Conservation (phyloP, 2,113 vertebrate genomes). For the Gasterosteus nipponicus region DNA sequence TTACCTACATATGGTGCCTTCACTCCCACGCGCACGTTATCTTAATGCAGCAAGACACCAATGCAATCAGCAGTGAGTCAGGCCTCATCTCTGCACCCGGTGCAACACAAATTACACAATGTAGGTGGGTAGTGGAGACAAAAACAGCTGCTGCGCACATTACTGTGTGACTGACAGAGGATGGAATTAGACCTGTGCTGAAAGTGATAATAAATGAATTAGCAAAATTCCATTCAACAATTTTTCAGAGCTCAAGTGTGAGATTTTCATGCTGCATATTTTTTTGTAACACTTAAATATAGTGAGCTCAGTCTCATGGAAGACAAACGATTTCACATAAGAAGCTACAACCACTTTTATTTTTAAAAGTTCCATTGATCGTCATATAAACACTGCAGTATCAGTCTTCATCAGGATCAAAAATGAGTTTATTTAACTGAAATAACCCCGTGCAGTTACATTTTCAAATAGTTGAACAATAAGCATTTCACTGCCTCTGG, state of each 20-base stretch:
- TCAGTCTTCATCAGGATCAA: background rate
- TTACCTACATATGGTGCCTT: slow-evolving; percentile 9
- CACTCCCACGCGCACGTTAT: slow-evolving; percentile 36
- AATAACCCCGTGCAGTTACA: background rate
- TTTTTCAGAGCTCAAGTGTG: background rate
- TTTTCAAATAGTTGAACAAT: background rate
- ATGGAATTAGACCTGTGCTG: slow-evolving; percentile 9
- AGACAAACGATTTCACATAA: background rate
- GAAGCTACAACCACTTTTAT: background rate
- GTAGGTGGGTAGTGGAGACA: slow-evolving; percentile 15
- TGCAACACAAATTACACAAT: slow-evolving; percentile 24
- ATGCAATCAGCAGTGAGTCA: slow-evolving; percentile 56
- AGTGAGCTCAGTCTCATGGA: background rate
- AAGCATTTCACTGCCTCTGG: background rate
- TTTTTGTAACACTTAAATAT: background rate
- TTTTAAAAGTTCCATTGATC: background rate
- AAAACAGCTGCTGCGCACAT: slow-evolving; percentile 16
- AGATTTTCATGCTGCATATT: background rate
- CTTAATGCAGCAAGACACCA: slow-evolving; percentile 41
- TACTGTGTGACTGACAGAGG: slow-evolving; percentile 5
- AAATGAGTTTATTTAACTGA: background rate
- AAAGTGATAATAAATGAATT: background rate
- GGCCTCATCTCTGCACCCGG: slow-evolving; percentile 28
- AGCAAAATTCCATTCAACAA: background rate
- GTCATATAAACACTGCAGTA: background rate